A percentile compares a stretch with the other conserved stretches of the same genome.
Evolutionary conservation across 2,797 vertebrate species (phyloP).

Genomic region (Mus spretus): DNA sequence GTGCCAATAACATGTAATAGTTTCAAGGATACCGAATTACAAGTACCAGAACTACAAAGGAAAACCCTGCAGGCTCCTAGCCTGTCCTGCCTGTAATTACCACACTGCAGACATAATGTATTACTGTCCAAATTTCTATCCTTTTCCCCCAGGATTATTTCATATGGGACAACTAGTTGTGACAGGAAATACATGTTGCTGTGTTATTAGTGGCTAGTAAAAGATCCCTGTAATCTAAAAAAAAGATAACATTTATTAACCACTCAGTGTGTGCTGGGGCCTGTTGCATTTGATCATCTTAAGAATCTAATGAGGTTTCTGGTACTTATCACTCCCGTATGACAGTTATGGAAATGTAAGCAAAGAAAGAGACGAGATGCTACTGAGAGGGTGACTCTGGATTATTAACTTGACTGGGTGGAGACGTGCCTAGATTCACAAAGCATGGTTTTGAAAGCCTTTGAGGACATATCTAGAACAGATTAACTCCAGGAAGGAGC

Average conservation of each 20-base stretch:
- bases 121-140: background rate
- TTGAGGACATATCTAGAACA: background rate
- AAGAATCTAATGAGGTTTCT: background rate
- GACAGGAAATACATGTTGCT: constrained; percentile 29
- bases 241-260: constrained; percentile 22
- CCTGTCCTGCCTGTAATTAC: background rate
- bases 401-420: background rate
- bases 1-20: background rate
- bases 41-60: background rate
- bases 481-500: no score
- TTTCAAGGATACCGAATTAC: background rate
- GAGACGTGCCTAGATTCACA: background rate
- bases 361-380: background rate
- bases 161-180: background rate
- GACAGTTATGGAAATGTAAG: background rate
- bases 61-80: background rate
- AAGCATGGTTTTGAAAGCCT: background rate
- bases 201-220: background rate
- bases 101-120: background rate
- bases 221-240: background rate
- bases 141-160: background rate
- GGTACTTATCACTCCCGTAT: background rate
- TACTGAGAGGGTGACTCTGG: background rate
- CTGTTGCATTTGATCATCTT: constrained; percentile 31
- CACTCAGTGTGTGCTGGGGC: background rate